Evolutionary conservation across 2,113 vertebrate genomes (phyloP).

Genomic region (Rhinoderma darwinii): DNA sequence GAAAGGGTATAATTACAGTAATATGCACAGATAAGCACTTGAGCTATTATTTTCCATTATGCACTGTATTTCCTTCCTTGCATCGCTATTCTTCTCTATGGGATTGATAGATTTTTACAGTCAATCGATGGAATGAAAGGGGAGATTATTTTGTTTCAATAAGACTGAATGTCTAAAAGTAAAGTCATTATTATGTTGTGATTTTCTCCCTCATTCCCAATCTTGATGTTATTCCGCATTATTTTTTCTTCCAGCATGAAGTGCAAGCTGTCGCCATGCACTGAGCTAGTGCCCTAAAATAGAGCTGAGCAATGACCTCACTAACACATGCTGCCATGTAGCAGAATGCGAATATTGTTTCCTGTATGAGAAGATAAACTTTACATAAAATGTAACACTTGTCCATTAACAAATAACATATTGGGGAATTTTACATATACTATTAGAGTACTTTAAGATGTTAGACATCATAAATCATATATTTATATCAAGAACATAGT

Average conservation of each 20-base stretch:
- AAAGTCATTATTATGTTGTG: constrained; percentile 14
- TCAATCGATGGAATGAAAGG: neutral
- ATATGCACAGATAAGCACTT: neutral
- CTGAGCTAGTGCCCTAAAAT: constrained; percentile 80
- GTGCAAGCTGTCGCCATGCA: constrained; percentile 74
- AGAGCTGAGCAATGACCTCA: constrained; percentile 80
- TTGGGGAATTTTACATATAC: neutral
- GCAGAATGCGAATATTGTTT: constrained; percentile 63
- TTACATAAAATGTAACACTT: neutral
- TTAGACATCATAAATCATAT: neutral
- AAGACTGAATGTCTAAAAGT: constrained; percentile 11
- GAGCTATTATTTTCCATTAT: neutral
- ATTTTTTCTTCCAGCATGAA: constrained; percentile 61
- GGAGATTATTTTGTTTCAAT: constrained; percentile 1
- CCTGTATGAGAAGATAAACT: neutral
- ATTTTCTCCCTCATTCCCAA: neutral
- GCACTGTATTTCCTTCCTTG: neutral
- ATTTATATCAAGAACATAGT: neutral
- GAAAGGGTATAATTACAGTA: neutral
- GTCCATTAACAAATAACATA: neutral
- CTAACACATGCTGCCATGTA: constrained; percentile 66
- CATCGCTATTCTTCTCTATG: neutral
- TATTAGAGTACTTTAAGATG: neutral
- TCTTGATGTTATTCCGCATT: constrained; percentile 34
- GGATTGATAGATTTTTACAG: neutral